Evolutionary conservation across 1,140 invertebrate species (phyloP), one percentile per base, ranked within the genome.

Genomic region (Drosophila sp.): DNA sequence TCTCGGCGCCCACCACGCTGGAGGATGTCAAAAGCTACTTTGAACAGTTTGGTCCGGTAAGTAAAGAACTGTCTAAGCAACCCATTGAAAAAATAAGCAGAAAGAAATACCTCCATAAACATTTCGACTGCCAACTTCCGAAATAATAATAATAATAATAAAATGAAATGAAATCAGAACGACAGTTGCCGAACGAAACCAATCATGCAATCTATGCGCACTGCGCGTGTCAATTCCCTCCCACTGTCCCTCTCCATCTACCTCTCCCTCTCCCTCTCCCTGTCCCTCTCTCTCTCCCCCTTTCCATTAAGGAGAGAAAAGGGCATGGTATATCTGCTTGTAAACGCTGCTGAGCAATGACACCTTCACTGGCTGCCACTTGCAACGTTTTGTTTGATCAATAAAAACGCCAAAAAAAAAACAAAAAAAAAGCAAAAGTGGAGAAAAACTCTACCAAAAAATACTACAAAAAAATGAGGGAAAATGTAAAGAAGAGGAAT

Each of bases 11-110:
- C 90, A 99, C 98, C 91, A 99, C 98, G 91, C 95, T 99, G 92
- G 99, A 99, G 94, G 99, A 99, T 93, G 98, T 99, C 92, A 99
- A 99, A 95, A 98, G 97, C 93, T 99, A 99, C 94, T 99, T 99
- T 94, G 97, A 98, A 94, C 97, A 99, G 93, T 99, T 99, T 93
- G 99, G 99, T 93, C 97, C 97, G 96, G 98, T 99, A 94, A 98
- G 97, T 97, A 29, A 29, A 46, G 11, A 36, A 25, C 21, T 38
- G n/a, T 54, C 25, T 50, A 11, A 43, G 57, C 34, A 21, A 48
- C 27, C 8, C 13, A 9, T 7, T 25, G n/a, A 27, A 13, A 45
- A 54, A 34, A 5, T 8, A 43, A 13, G 34, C 46, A 43, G 6
- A 34, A 27, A 4, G 18, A 27, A 48, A 48, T 14, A 14, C 14